Evolutionary conservation across 2,113 vertebrate species (phyloP).

Genomic region (Balaenoptera acutorostrata): DNA sequence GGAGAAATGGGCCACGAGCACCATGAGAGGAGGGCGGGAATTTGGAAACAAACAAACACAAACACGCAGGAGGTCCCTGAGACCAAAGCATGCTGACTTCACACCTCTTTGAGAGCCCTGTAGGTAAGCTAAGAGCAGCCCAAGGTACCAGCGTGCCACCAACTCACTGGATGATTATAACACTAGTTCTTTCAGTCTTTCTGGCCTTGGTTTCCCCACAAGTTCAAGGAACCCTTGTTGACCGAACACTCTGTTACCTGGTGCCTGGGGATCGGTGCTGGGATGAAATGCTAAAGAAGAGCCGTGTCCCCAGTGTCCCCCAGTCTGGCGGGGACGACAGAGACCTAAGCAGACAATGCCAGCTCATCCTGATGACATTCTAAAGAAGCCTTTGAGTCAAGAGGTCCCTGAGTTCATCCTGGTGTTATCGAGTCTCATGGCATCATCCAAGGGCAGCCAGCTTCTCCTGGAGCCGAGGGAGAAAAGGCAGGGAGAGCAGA

Average conservation of each 20-base stretch:
- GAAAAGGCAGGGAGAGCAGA: no score
- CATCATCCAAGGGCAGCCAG: rapidly evolving
- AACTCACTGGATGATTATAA: no score
- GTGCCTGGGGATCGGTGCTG: rapidly evolving
- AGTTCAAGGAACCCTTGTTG: neutral
- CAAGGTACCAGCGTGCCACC: no score
- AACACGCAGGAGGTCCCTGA: neutral
- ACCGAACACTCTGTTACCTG: no score
- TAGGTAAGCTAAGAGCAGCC: neutral
- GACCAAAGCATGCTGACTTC: neutral
- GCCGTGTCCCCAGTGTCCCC: neutral
- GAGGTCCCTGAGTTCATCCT: neutral
- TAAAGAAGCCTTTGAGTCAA: neutral
- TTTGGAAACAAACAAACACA: neutral
- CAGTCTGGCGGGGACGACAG: neutral
- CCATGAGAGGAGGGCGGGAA: neutral
- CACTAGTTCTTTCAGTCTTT: neutral
- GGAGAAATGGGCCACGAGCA: neutral
- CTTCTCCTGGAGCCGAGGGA: no score
- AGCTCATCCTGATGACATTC: neutral
- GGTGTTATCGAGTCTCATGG: rapidly evolving
- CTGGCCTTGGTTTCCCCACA: neutral
- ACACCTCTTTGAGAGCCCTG: neutral
- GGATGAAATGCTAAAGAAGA: no score
- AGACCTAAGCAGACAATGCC: no score